These are phyloP conservation scores for Magallana ariakensis DNA, from an alignment of 1,140 invertebrate genomes.

Conservation along the genomic window DNA sequence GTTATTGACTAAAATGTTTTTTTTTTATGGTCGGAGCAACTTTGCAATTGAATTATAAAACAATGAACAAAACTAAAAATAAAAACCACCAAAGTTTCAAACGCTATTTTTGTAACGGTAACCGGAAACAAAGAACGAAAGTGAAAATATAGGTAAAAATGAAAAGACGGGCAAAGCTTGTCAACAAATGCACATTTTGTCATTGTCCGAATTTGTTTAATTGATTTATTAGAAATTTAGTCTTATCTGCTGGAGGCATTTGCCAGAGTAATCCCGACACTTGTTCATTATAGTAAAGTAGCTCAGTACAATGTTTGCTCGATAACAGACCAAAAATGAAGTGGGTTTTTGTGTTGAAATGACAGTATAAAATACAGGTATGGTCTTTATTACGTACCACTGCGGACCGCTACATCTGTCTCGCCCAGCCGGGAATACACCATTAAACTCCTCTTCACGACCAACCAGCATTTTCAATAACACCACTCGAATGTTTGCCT, in stretches of 20 bases:
- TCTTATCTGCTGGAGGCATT: background rate
- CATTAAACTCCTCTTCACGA: slow-evolving; percentile 33
- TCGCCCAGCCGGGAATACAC: slow-evolving; percentile 14
- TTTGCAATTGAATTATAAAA: background rate
- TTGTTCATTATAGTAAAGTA: slow-evolving; percentile 17
- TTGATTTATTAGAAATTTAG: background rate
- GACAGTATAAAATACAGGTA: slow-evolving; percentile 18
- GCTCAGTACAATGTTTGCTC: background rate
- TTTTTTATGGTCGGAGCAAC: background rate
- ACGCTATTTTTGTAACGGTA: too few relatives aligned
- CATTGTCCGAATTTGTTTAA: background rate
- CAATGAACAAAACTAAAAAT: too few relatives aligned
- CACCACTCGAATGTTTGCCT: slow-evolving; percentile 30
- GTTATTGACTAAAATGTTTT: background rate
- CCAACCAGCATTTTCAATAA: slow-evolving; percentile 31
- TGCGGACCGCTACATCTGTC: slow-evolving; percentile 1
- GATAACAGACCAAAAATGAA: slow-evolving; percentile 16
- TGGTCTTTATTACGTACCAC: slow-evolving; percentile 14
- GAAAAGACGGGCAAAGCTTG: too few relatives aligned
- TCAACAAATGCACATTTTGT: background rate
- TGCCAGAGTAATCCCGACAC: background rate
- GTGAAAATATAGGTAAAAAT: too few relatives aligned
- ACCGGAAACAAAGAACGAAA: too few relatives aligned
- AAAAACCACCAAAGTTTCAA: too few relatives aligned
- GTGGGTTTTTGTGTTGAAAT: slow-evolving; percentile 21